phyloP scores from a whole-genome alignment of 2,797 vertebrate species.

The Megaceryle alcyon region DNA sequence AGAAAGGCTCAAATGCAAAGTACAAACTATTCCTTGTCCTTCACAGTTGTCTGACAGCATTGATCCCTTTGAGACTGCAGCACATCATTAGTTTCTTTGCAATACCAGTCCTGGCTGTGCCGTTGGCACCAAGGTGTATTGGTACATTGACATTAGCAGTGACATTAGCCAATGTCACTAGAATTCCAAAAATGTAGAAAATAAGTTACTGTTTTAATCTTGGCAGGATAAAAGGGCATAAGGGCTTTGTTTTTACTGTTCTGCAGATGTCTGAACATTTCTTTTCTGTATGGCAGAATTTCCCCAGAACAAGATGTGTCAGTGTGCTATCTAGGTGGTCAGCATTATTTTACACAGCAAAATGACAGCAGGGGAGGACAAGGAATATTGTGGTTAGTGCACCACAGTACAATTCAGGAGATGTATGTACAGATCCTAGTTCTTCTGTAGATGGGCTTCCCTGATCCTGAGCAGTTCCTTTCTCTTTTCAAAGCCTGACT shows the following conservation, averaged over 20 bases:
- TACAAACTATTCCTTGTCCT: conserved; percentile 17
- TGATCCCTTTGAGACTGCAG: neutral
- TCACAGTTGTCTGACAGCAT: neutral
- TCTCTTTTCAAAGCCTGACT: neutral
- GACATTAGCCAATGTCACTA: neutral
- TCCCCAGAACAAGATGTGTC: neutral
- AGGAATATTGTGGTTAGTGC: neutral
- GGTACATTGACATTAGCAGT: neutral
- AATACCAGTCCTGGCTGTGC: neutral
- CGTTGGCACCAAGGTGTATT: neutral
- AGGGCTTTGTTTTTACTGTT: neutral
- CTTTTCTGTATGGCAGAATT: neutral
- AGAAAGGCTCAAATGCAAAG: neutral
- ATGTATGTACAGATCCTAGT: neutral
- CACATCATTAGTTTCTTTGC: neutral
- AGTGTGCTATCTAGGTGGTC: neutral
- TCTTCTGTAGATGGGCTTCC: neutral
- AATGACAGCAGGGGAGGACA: neutral
- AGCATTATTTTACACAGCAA: neutral
- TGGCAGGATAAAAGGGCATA: neutral
- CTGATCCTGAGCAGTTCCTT: neutral
- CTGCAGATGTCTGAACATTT: neutral
- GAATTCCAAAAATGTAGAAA: neutral
- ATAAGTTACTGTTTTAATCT: neutral
- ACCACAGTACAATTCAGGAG: neutral